A percentile compares a stretch with the other conserved stretches of the same genome.
Conservation (phyloP, 2,113 vertebrate species). For the Melanocharis versteri region DNA sequence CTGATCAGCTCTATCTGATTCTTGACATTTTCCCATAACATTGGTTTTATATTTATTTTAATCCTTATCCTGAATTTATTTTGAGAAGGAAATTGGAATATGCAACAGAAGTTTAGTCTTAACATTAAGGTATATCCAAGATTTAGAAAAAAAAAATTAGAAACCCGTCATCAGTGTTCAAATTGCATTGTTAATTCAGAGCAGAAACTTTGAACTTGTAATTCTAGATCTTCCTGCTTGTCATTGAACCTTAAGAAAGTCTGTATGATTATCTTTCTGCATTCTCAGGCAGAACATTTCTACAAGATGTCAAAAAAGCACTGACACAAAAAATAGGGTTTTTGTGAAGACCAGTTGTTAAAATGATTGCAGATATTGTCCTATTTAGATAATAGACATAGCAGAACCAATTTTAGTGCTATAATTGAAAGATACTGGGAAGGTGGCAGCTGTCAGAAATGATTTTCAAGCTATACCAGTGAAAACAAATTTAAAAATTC, state of each 20-base stretch:
- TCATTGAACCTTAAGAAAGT: neutral
- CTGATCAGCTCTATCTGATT: neutral
- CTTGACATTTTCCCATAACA: neutral
- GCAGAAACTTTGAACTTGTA: neutral
- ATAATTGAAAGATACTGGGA: neutral
- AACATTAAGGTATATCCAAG: neutral
- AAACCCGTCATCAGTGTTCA: neutral
- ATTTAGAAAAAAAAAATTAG: neutral
- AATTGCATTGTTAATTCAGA: neutral
- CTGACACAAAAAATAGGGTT: neutral
- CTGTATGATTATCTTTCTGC: neutral
- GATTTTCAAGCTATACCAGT: neutral
- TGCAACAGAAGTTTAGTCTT: neutral
- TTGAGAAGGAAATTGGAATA: neutral
- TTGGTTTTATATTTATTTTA: neutral
- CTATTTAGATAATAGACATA: neutral
- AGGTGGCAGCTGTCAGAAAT: neutral
- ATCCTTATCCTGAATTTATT: neutral
- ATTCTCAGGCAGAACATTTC: neutral
- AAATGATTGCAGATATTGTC: neutral
- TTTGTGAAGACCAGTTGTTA: neutral
- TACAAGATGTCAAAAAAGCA: neutral
- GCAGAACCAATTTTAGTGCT: neutral
- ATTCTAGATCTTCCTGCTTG: neutral
- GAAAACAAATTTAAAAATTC: neutral